phyloP scores from a whole-genome alignment of 2,888 invertebrate species.

The Micropterix aruncella region DNA sequence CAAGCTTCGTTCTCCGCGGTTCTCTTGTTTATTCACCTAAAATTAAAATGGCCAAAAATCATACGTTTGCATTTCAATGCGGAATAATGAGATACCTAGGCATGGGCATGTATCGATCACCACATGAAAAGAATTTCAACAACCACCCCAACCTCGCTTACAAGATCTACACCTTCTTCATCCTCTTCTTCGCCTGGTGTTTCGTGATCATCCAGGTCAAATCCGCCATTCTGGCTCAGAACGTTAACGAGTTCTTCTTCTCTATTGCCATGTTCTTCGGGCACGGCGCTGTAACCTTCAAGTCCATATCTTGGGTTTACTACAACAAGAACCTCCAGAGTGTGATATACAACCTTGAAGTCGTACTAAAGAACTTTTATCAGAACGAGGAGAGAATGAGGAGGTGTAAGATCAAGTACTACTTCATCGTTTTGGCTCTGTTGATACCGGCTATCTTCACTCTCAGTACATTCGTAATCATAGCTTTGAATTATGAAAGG shows the following conservation, averaged over 20 bases:
- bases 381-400: neutral
- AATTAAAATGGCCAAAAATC: neutral
- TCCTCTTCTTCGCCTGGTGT: neutral
- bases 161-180: neutral
- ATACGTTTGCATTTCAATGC: neutral
- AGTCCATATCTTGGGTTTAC: neutral
- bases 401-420: neutral
- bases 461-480: neutral
- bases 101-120: neutral
- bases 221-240: neutral
- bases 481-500: no score
- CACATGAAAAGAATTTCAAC: neutral
- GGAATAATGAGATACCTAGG: neutral
- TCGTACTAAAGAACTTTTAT: neutral
- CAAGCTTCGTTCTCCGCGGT: no score
- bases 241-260: neutral
- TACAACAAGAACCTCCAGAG: neutral
- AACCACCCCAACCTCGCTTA: neutral
- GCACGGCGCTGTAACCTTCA: neutral
- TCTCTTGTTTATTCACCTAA: no score
- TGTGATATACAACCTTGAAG: neutral
- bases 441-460: neutral
- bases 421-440: neutral
- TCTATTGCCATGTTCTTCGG: neutral
- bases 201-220: neutral